Base-by-base conservation (phyloP, 2,888 invertebrate genomes). In the Ectobius pallidus region DNA sequence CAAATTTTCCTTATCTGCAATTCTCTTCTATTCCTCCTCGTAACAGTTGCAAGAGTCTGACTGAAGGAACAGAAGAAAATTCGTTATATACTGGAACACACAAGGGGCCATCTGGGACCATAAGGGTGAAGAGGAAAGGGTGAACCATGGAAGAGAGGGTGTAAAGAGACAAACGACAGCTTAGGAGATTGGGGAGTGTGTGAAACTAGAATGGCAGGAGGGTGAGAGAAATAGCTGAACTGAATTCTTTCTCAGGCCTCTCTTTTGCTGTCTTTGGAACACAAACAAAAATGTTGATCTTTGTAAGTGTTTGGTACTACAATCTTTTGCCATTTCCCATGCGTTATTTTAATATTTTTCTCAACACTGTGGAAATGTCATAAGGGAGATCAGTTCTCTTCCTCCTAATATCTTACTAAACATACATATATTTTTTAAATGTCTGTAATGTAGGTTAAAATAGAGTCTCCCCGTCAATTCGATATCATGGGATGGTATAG, bases 311-410 rank as follows among this genome's bases (percentile, higher is more conserved):
- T 52, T 52, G 52, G 52, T 52, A 14, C 52, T 52, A 52, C 22
- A 58, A n/a, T 58, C 58, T 58, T 58, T 30, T 58, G 58, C 25
- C 58, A 58, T 58, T 58, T 58, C 30, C 58, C 18, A 16, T 32
- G 58, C 55, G 25, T 58, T 58, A 22, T 58, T 58, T n/a, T 58
- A n/a, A 25, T 52, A 34, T 25, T 30, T 2, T 58, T 58, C 30
- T 32, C 58, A 58, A 4, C 30, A 6, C 30, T 58, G 58, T 58
- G 58, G 58, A 58, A 30, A 58, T 20, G 58, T 58, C 58, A 58
- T 58, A 58, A 58, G 58, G 58, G 58, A 58, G 58, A 58, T 58
- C 58, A 58, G 27, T 30, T 58, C 58, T 25, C 58, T 58, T 58
- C 58, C 58, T 58, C n/a, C 58, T 16, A 58, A 30, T 30, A 58